Conservation (phyloP, 2,113 vertebrate genomes). For the Chascanopsetta lugubris region DNA sequence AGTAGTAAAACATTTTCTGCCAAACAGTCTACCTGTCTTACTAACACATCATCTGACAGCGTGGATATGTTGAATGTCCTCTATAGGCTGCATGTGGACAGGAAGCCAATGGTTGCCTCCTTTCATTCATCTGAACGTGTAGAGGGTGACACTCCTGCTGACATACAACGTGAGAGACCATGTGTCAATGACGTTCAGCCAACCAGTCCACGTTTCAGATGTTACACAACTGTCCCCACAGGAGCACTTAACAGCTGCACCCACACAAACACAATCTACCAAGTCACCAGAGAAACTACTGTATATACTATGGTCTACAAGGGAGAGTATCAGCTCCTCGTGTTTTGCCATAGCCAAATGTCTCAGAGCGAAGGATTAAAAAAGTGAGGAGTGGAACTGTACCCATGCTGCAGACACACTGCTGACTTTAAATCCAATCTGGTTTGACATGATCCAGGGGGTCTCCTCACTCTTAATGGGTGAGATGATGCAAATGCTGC, state of each 20-base stretch:
- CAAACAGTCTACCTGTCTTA: slow-evolving; percentile 18
- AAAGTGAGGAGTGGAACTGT: background rate
- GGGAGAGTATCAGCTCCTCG: background rate
- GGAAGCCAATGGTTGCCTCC: slow-evolving; percentile 42
- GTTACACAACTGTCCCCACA: slow-evolving; percentile 16
- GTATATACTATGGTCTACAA: background rate
- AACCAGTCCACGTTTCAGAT: slow-evolving; percentile 18
- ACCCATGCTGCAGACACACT: slow-evolving; percentile 8
- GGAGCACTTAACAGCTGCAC: slow-evolving; percentile 21
- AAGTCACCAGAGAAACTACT: background rate
- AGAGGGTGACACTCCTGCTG: slow-evolving; percentile 38
- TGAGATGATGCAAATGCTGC: slow-evolving; percentile 28
- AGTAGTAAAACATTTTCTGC: background rate
- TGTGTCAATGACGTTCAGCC: background rate
- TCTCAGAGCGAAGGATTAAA: background rate
- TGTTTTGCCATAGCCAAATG: background rate
- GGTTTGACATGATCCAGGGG: background rate
- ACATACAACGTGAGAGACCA: slow-evolving; percentile 18
- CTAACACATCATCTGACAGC: background rate
- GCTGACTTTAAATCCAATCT: background rate
- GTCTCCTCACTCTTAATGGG: background rate
- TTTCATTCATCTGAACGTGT: slow-evolving; percentile 8
- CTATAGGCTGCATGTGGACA: slow-evolving; percentile 25
- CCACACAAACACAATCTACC: background rate
- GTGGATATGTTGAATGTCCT: slow-evolving; percentile 4